Evolutionary conservation across 2,797 vertebrate genomes (phyloP).

Genomic region (Brachyrhaphis roseni): DNA sequence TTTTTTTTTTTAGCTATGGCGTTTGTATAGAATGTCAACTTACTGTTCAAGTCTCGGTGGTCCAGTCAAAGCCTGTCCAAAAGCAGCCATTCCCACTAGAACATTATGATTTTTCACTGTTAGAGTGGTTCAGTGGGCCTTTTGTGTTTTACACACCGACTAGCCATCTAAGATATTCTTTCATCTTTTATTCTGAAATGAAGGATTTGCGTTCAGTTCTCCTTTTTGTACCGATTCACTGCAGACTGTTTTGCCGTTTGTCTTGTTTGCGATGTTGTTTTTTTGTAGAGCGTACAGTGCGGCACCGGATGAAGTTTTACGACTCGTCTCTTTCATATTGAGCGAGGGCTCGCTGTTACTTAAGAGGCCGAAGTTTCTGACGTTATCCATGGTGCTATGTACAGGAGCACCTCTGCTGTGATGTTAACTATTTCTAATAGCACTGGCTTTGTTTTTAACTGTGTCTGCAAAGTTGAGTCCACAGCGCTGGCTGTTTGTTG

Average conservation of each 20-base stretch:
- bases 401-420: conserved; percentile 65
- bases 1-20: conserved; percentile 66
- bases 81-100: conserved; percentile 69
- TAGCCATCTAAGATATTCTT: conserved; percentile 47
- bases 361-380: conserved; percentile 64
- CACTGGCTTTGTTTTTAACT: conserved; percentile 48
- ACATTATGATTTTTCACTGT: conserved; percentile 60
- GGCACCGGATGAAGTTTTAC: conserved; percentile 55
- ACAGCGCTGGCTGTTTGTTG: conserved; percentile 53
- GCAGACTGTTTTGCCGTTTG: conserved; percentile 58
- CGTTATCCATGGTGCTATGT: conserved; percentile 70
- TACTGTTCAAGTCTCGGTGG: conserved; percentile 65
- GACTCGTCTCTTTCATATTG: conserved; percentile 51
- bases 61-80: conserved; percentile 68
- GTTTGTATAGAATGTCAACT: conserved; percentile 71
- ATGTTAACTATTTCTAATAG: conserved; percentile 55
- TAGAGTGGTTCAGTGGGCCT: conserved; percentile 51
- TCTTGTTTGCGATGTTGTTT: conserved; percentile 54
- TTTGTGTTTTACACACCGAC: conserved; percentile 58
- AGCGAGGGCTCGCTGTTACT: conserved; percentile 68
- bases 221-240: conserved; percentile 62
- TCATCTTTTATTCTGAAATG: conserved; percentile 57
- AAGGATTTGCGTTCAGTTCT: conserved; percentile 64
- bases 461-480: conserved; percentile 37
- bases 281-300: conserved; percentile 61